Percentiles rank a stretch among this genome's conserved stretches.
phyloP scores from a whole-genome alignment of 92 coral and sea anemone genomes.

The Paramuricea clavata region DNA sequence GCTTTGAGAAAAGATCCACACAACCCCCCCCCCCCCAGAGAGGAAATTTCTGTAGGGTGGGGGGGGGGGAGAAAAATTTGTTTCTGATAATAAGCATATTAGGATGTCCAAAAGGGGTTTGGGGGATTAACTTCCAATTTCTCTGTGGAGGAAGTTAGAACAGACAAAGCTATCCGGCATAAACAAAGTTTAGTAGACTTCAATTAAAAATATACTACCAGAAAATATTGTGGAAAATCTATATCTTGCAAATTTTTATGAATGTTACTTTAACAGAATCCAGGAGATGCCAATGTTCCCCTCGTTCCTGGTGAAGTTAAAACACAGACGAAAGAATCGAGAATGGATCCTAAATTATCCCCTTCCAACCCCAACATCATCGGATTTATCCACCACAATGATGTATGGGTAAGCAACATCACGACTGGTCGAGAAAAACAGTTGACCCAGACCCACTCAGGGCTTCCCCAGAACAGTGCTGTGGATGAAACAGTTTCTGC shows the following conservation, averaged over 20 bases:
- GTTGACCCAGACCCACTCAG: constrained; percentile 86
- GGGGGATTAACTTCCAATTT: too few relatives aligned
- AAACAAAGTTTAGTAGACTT: too few relatives aligned
- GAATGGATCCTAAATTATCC: constrained; percentile 97
- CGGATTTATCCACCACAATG: constrained; percentile 95
- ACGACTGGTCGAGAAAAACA: constrained; percentile 83
- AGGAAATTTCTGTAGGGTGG: too few relatives aligned
- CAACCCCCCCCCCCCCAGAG: too few relatives aligned
- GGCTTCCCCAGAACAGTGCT: constrained; percentile 61
- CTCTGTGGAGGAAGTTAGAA: too few relatives aligned
- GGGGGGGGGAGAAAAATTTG: too few relatives aligned
- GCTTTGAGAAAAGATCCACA: too few relatives aligned
- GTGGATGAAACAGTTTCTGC: constrained; percentile 92
- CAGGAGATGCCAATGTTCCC: constrained; percentile 42
- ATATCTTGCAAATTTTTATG: not conserved
- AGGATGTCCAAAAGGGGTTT: too few relatives aligned
- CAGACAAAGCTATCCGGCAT: too few relatives aligned
- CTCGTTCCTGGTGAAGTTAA: constrained; percentile 83
- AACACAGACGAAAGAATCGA: constrained; percentile 84
- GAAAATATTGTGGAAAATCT: too few relatives aligned
- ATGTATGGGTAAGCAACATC: constrained; percentile 88
- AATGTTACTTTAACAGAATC: constrained; percentile 16
- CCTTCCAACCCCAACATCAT: constrained; percentile 92
- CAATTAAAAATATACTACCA: too few relatives aligned
- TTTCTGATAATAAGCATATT: too few relatives aligned